Conservation (phyloP, 2,888 invertebrate genomes). For the Pimpla rufipes region DNA sequence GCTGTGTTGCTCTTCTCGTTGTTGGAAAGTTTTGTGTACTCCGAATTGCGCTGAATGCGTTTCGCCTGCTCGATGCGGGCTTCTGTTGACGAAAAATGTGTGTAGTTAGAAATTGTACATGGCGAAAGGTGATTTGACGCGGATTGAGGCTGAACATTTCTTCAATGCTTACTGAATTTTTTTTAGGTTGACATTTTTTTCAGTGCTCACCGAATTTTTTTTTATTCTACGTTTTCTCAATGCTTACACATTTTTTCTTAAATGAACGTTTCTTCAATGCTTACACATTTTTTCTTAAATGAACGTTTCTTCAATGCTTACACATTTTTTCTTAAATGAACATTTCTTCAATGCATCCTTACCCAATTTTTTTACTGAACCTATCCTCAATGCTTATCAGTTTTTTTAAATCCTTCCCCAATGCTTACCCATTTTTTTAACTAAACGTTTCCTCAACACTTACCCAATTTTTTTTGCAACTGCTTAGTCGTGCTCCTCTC, state of each 20-base stretch:
- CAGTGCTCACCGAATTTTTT: conserved; percentile 82
- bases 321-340: conserved; percentile 85
- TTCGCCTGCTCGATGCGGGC: conserved; percentile 85
- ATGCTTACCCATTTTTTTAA: no score
- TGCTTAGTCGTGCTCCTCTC: conserved; percentile 83
- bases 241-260: conserved; percentile 84
- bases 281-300: conserved; percentile 85
- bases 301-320: conserved; percentile 70
- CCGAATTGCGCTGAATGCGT: conserved; percentile 83
- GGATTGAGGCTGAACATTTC: no score
- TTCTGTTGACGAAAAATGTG: conserved; percentile 81
- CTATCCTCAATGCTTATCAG: no score
- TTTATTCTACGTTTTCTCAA: no score
- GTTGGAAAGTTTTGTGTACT: conserved; percentile 83
- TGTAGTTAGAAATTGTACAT: conserved; percentile 17
- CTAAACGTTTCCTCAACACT: conserved; percentile 43
- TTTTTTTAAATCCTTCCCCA: no score
- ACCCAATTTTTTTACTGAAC: no score
- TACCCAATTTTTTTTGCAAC: conserved; percentile 84
- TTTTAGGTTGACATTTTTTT: no score
- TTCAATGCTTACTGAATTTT: conserved; percentile 81
- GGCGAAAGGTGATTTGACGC: neutral
- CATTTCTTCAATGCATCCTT: no score
- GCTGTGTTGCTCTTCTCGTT: conserved; percentile 76
- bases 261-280: conserved; percentile 2